These are phyloP conservation scores for Drosophila biarmipes DNA, from an alignment of 1,140 invertebrate species.

Conservation along the genomic window DNA sequence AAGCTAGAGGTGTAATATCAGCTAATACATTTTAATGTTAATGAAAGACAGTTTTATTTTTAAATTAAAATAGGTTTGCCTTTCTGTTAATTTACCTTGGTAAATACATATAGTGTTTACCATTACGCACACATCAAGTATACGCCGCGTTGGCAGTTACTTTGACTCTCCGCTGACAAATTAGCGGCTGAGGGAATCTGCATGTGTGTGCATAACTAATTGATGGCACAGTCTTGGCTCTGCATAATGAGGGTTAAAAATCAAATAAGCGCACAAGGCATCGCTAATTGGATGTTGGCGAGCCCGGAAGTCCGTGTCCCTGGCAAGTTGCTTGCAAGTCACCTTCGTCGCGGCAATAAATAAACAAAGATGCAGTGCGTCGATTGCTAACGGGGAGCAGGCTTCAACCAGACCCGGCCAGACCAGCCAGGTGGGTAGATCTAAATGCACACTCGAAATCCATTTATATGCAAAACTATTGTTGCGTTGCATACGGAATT, in stretches of 20 bases:
- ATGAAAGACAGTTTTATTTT: too few relatives aligned
- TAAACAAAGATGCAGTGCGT: constrained; percentile 61
- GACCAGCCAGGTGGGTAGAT: constrained; percentile 55
- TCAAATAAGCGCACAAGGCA: constrained; percentile 38
- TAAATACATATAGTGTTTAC: background rate
- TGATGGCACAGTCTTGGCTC: constrained; percentile 45
- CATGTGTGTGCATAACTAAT: constrained; percentile 30
- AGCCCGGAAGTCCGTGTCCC: constrained; percentile 31
- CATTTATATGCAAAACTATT: constrained; percentile 84
- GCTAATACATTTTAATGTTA: too few relatives aligned
- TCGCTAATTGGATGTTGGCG: constrained; percentile 49
- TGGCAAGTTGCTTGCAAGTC: constrained; percentile 18
- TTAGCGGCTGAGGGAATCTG: constrained; percentile 4
- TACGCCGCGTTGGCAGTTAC: constrained; percentile 41
- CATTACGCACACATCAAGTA: constrained; percentile 22
- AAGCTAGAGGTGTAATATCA: too few relatives aligned
- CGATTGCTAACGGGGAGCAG: background rate
- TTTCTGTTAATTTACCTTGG: background rate
- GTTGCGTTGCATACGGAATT: constrained; percentile 82
- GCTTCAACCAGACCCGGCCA: background rate
- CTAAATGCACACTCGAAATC: constrained; percentile 82
- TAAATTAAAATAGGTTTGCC: too few relatives aligned
- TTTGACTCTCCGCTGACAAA: constrained; percentile 37
- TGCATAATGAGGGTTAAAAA: constrained; percentile 62
- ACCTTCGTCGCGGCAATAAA: constrained; percentile 38